Conservation (phyloP, 2,888 invertebrate genomes). For the Arctia plantaginis region DNA sequence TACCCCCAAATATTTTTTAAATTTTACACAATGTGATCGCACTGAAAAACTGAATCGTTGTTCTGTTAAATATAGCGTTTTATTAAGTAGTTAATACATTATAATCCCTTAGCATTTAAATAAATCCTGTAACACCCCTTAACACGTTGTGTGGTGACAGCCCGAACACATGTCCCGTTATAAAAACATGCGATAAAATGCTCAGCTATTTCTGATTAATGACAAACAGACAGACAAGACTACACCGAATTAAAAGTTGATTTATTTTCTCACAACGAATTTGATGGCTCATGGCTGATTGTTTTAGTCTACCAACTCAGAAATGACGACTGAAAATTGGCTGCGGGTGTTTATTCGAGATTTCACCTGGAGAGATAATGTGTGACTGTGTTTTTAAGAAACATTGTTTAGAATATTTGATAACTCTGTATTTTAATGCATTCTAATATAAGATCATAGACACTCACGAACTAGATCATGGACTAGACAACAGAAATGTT, state of each 20-base stretch:
- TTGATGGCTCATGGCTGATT: conserved; percentile 36
- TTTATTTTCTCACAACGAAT: conserved; percentile 44
- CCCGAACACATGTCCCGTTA: conserved; percentile 75
- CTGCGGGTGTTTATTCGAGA: background rate
- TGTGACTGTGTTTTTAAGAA: background rate
- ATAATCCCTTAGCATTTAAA: conserved; percentile 21
- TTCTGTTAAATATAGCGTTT: background rate
- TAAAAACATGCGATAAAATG: conserved; percentile 74
- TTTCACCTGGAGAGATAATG: conserved; percentile 6
- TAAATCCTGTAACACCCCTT: conserved; percentile 39
- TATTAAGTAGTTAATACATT: conserved; percentile 2
- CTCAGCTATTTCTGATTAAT: conserved; percentile 59
- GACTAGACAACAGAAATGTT: background rate
- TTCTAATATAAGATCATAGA: background rate
- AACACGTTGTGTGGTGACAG: conserved; percentile 69
- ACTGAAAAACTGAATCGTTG: background rate
- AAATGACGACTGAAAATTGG: conserved; percentile 11
- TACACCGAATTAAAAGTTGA: conserved; percentile 45
- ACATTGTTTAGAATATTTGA: background rate
- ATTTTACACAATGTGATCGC: background rate
- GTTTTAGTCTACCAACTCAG: conserved; percentile 18
- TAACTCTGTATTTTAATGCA: background rate
- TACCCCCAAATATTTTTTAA: too few relatives aligned
- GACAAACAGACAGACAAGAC: conserved; percentile 51
- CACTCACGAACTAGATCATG: background rate